Base-by-base conservation (phyloP, 2,797 vertebrate species). In the Xerus rutilus region DNA sequence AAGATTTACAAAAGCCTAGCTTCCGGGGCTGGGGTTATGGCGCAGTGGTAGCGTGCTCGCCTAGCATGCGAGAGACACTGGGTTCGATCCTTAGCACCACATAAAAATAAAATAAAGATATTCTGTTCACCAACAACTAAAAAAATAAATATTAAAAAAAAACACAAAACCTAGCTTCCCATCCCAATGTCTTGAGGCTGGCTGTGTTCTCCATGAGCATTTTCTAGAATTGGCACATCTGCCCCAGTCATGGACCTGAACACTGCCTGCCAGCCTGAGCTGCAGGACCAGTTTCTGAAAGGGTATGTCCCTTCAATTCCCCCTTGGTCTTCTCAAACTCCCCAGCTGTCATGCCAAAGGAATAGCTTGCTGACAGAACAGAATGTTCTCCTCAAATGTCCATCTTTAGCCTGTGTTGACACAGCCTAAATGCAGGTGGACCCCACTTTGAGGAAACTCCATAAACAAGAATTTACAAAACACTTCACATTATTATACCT, bases 381-480 rank as follows among this genome's bases (percentile, higher is more conserved):
- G n/a, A 76, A 84, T 0, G 10, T 12, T 54, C 84, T 74, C 39
- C 65, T 94, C 69, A 86, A 95, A 84, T 85, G 57, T 77, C 69
- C 74, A 59, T 72, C 67, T 90, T 86, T 82, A 83, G 65, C 72
- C n/a, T 92, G 47, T 83, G 64, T 65, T 84, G 78, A 96, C 52
- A 72, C 45, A 91, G 47, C 43, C 69, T 95, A 57, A 81, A 81
- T 77, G 67, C 18, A 85, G 45, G 47, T 76, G 28, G 49, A 67
- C 32, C 21, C 86, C 49, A 81, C 77, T 73, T 78, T 69, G 49
- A 89, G 86, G 54, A 94, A 93, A 84, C 21, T 47, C 54, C 52
- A 54, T 87, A 17, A 93, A 87, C 17, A 62, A 82, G 49, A 84
- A 93, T 76, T 92, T 95, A 86, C 39, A 89, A 76, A 93, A 92